Conservation (phyloP, 2,888 invertebrate genomes). For the Nemapogon koenigi region DNA sequence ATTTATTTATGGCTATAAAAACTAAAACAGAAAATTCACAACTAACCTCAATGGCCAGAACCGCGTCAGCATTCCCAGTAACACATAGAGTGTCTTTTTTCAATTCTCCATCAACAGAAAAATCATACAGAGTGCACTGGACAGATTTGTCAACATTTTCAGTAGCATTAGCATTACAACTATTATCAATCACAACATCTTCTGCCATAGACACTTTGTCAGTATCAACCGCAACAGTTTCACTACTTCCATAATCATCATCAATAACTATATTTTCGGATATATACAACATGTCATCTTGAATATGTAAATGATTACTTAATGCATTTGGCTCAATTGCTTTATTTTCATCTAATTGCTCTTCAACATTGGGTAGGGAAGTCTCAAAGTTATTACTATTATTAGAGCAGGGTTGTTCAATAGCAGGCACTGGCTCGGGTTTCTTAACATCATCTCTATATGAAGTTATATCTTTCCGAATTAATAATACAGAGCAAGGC, state of each 20-base stretch:
- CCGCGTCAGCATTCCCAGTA: slow-evolving; percentile 46
- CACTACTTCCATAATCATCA: slow-evolving; percentile 34
- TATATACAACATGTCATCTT: slow-evolving; percentile 47
- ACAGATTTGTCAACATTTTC: slow-evolving; percentile 15
- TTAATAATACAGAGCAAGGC: slow-evolving; percentile 3
- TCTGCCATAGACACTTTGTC: slow-evolving; percentile 27
- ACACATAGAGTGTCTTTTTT: slow-evolving; percentile 38
- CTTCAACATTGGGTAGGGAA: slow-evolving; percentile 15
- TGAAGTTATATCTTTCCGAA: neutral
- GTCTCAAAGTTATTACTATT: neutral
- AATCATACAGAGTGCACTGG: slow-evolving; percentile 44
- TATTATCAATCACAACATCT: slow-evolving; percentile 49
- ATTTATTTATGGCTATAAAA: too few species aligned
- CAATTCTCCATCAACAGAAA: slow-evolving; percentile 42
- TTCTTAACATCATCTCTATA: neutral
- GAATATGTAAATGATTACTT: slow-evolving; percentile 37
- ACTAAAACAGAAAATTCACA: too few species aligned
- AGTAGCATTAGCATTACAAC: slow-evolving; percentile 34
- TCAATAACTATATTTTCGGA: slow-evolving; percentile 54
- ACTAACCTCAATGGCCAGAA: slow-evolving; percentile 52
- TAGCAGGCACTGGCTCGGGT: too few species aligned
- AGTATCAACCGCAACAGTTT: slow-evolving; percentile 24
- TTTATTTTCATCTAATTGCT: slow-evolving; percentile 20
- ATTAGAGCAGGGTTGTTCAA: neutral
- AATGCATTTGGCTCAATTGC: slow-evolving; percentile 15